phyloP scores from a whole-genome alignment of 2,888 invertebrate genomes.

The Drosophila colorata region DNA sequence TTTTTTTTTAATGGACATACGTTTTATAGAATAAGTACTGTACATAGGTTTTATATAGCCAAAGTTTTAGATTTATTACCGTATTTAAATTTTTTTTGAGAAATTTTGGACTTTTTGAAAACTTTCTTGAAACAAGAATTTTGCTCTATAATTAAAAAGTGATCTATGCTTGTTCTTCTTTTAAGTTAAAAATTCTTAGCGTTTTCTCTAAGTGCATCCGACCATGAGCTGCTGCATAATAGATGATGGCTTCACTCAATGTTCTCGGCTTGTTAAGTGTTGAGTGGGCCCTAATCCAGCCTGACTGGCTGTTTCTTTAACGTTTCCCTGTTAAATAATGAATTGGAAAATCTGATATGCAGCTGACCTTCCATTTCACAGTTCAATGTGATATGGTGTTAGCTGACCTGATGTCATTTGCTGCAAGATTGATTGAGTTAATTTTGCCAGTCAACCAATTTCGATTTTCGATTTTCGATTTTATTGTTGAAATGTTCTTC shows the following conservation, averaged over 20 bases:
- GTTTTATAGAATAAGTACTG: no score
- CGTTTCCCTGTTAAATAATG: conserved; percentile 9
- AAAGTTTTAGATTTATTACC: no score
- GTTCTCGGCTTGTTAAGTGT: conserved; percentile 20
- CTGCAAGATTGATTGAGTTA: conserved; percentile 1
- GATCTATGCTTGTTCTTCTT: no score
- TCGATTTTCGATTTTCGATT: neutral
- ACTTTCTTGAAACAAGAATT: no score
- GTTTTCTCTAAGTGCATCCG: neutral
- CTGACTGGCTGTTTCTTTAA: neutral
- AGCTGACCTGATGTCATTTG: neutral
- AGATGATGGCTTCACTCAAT: conserved; percentile 15
- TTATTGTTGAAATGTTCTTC: neutral
- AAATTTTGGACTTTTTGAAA: no score
- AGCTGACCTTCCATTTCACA: neutral
- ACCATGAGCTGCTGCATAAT: conserved; percentile 11
- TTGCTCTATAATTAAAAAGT: no score
- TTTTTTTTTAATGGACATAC: no score
- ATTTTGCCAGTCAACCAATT: neutral
- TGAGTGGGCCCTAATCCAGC: conserved; percentile 2
- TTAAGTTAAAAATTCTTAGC: neutral
- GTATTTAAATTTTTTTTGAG: no score
- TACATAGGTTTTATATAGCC: no score
- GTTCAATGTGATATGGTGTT: conserved; percentile 1
- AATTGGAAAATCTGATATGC: conserved; percentile 1